These are phyloP conservation scores for Anguilla marmorata DNA, from an alignment of 2,797 vertebrate genomes.

Conservation along the genomic window DNA sequence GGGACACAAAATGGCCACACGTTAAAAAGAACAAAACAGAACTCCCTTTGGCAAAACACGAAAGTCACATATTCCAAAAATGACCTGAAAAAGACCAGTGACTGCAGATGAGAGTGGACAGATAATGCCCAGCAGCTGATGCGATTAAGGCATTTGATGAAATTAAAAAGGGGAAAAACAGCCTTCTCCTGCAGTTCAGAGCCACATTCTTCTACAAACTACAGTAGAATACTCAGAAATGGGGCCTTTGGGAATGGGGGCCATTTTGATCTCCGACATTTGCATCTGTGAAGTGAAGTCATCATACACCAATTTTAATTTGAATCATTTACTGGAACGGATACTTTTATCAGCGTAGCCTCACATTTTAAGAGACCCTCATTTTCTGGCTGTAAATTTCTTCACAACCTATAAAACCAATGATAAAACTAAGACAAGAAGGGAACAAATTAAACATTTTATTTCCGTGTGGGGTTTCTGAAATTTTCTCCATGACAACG, in stretches of 20 bases:
- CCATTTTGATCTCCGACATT: no score
- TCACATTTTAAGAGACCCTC: neutral
- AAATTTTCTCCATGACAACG: no score
- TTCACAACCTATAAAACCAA: neutral
- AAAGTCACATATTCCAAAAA: neutral
- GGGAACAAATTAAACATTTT: no score
- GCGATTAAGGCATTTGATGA: neutral
- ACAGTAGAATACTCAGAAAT: neutral
- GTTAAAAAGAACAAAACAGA: neutral
- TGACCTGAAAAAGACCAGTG: neutral
- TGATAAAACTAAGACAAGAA: no score
- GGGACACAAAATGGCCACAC: constrained; percentile 35
- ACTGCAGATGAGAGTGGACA: neutral
- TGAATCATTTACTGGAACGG: neutral
- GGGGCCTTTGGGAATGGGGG: no score
- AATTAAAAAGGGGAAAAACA: neutral
- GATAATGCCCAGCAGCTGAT: neutral
- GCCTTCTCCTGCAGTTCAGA: neutral
- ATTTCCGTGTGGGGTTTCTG: no score
- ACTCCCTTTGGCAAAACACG: neutral
- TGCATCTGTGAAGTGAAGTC: no score
- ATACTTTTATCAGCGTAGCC: neutral
- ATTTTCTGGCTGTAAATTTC: neutral
- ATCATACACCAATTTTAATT: no score
- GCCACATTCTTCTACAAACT: neutral